Conservation (phyloP, 2,797 vertebrate genomes). For the Cossypha dichroa region DNA sequence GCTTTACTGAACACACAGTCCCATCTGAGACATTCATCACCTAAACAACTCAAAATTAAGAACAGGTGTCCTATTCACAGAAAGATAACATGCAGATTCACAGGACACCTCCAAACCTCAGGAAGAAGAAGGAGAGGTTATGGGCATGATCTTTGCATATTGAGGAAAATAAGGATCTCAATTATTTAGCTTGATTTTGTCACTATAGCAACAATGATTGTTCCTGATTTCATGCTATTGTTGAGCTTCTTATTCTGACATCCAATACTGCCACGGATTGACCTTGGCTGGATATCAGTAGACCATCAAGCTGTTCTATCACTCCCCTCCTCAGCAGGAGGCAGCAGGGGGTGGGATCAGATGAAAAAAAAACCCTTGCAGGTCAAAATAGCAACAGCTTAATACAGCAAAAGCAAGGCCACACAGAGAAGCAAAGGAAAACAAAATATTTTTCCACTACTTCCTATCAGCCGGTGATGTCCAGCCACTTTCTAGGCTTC, state of each 20-base stretch:
- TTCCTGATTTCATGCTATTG: not conserved
- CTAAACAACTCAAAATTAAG: not conserved
- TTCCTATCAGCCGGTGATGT: not conserved
- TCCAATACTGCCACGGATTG: not conserved
- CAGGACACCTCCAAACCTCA: not conserved
- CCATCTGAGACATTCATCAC: not conserved
- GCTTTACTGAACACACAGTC: not conserved
- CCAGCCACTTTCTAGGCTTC: not conserved
- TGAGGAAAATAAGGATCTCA: not conserved
- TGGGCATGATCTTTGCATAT: not conserved
- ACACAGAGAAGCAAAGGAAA: not conserved
- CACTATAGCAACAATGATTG: not conserved
- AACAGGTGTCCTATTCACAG: not conserved
- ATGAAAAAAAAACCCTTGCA: accelerated
- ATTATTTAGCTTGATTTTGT: not conserved
- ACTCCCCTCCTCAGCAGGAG: not conserved
- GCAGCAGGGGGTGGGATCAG: not conserved
- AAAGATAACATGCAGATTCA: not conserved
- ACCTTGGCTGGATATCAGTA: not conserved
- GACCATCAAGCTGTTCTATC: not conserved
- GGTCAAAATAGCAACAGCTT: not conserved
- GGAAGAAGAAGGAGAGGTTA: not conserved
- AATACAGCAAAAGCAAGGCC: not conserved
- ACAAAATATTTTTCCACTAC: not conserved
- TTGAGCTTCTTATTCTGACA: not conserved